These are phyloP conservation scores for Strigops habroptila DNA, from an alignment of 2,113 vertebrate species.

Conservation along the genomic window DNA sequence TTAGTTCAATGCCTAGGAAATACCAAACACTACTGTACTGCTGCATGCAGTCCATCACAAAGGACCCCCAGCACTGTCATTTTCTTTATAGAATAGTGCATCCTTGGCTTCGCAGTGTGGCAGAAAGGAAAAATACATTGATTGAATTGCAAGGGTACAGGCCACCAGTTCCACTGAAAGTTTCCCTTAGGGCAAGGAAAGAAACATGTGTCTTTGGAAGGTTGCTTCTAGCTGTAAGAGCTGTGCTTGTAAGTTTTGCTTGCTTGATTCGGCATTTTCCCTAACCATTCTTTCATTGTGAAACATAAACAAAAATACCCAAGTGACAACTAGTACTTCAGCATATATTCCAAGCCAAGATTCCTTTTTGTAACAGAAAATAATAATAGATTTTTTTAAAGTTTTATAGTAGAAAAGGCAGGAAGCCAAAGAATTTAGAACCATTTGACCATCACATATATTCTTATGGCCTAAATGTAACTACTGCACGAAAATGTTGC, in stretches of 20 bases:
- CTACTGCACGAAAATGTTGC: background rate
- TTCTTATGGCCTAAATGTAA: background rate
- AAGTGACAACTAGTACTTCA: background rate
- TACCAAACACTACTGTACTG: background rate
- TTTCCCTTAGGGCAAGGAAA: background rate
- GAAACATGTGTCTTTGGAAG: background rate
- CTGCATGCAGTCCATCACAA: background rate
- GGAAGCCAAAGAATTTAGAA: background rate
- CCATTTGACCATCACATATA: background rate
- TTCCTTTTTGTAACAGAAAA: background rate
- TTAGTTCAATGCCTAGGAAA: background rate
- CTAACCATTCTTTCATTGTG: background rate
- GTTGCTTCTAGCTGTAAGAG: background rate
- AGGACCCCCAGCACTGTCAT: background rate
- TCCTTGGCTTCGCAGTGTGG: background rate
- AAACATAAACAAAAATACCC: background rate
- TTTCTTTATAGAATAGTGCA: background rate
- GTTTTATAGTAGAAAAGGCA: background rate
- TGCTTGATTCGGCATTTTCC: background rate
- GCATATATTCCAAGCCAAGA: background rate
- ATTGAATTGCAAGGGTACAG: background rate
- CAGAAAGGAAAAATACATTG: background rate
- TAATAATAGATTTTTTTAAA: background rate
- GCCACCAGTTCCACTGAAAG: background rate
- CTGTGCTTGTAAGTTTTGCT: background rate